Evolutionary conservation across 2,797 vertebrate genomes (phyloP).

Genomic region (Melanotaenia pygmaea): DNA sequence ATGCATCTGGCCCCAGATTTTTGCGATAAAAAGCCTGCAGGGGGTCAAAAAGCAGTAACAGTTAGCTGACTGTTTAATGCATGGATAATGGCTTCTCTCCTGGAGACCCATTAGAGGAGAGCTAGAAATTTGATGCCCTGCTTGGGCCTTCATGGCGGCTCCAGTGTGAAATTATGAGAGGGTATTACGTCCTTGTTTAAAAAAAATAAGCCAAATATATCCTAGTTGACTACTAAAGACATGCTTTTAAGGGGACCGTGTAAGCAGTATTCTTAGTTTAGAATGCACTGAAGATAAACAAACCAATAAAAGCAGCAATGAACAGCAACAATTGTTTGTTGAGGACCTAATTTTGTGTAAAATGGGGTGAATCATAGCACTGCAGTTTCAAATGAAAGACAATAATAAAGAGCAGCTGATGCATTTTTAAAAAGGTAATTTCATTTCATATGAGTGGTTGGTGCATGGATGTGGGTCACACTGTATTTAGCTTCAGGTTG

Average conservation of each 20-base stretch:
- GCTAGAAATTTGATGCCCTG: conserved; percentile 20
- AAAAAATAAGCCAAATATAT: background rate
- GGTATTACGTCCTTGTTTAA: background rate
- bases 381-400: background rate
- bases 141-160: conserved; percentile 14
- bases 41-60: conserved; percentile 21
- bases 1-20: conserved; percentile 7
- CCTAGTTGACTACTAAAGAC: background rate
- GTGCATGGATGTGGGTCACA: background rate
- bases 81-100: conserved; percentile 24
- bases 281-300: conserved; percentile 4
- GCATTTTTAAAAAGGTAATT: background rate
- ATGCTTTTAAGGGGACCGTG: conserved; percentile 6
- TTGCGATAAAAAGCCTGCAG: background rate
- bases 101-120: conserved; percentile 17
- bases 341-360: background rate
- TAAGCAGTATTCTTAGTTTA: background rate
- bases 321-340: background rate
- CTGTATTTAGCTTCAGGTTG: background rate
- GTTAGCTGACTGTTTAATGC: conserved; percentile 21
- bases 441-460: conserved; percentile 1
- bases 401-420: background rate
- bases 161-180: conserved; percentile 17
- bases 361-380: background rate
- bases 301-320: conserved; percentile 1